phyloP scores from a whole-genome alignment of 2,888 invertebrate species.

The Lycaena phlaeas region DNA sequence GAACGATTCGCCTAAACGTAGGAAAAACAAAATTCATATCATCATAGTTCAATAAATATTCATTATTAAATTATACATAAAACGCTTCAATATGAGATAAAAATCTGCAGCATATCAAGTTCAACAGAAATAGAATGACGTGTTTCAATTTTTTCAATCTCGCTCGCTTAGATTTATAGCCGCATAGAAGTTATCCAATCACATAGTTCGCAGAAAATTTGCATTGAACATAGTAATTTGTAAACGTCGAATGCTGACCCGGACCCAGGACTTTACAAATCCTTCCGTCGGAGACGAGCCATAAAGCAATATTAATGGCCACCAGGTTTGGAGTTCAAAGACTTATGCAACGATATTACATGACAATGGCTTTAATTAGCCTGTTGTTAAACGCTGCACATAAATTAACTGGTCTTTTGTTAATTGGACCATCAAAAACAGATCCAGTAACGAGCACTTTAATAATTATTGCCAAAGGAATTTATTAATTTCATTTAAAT shows the following conservation, averaged over 20 bases:
- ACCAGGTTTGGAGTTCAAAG: conserved; percentile 40
- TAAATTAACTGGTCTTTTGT: conserved; percentile 50
- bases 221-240: conserved; percentile 20
- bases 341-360: conserved; percentile 26
- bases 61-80: no score
- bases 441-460: background rate
- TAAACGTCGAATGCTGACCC: conserved; percentile 27
- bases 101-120: no score
- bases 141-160: no score
- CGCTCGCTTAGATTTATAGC: no score
- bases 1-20: no score
- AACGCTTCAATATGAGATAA: no score
- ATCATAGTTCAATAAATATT: no score
- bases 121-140: no score
- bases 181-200: background rate
- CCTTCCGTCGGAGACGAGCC: conserved; percentile 24
- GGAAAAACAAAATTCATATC: no score
- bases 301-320: conserved; percentile 55
- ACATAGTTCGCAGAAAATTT: conserved; percentile 10
- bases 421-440: conserved; percentile 9
- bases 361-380: conserved; percentile 34
- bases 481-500: no score
- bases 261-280: conserved; percentile 37
- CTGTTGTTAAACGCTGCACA: conserved; percentile 48
- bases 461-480: no score